Conservation (phyloP, 1,140 invertebrate species). For the Diorhabda carinulata region DNA sequence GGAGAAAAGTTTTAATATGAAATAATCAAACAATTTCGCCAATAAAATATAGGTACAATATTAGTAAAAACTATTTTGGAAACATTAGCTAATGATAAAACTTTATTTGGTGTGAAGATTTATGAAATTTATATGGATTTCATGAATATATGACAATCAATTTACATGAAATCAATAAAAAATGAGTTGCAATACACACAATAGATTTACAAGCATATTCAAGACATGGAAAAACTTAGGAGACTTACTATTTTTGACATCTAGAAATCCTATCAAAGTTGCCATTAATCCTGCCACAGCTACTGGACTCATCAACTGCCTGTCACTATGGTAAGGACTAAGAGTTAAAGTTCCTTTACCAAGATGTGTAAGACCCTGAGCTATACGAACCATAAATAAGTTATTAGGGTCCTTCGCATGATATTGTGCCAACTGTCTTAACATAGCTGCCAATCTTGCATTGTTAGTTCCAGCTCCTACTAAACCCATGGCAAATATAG, state of each 20-base stretch:
- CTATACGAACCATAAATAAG: slow-evolving; percentile 98
- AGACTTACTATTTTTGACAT: slow-evolving; percentile 91
- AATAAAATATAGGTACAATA: too few relatives aligned
- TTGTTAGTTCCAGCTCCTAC: slow-evolving; percentile 91
- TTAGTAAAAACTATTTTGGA: too few relatives aligned
- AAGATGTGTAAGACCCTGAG: slow-evolving; percentile 95
- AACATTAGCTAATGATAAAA: too few relatives aligned
- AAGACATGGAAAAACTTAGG: background rate
- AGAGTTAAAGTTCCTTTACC: slow-evolving; percentile 98
- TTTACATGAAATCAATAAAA: too few relatives aligned
- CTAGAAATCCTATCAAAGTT: slow-evolving; percentile 88
- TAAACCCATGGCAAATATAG: slow-evolving; percentile 97
- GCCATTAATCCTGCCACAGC: slow-evolving; percentile 91
- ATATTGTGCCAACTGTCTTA: slow-evolving; percentile 93
- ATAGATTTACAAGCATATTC: too few relatives aligned
- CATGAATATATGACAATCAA: too few relatives aligned
- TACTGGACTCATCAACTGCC: slow-evolving; percentile 91
- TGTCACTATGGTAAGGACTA: slow-evolving; percentile 96
- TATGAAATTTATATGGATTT: too few relatives aligned
- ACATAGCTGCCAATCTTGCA: slow-evolving; percentile 89
- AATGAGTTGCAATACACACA: too few relatives aligned
- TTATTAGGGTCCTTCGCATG: slow-evolving; percentile 98
- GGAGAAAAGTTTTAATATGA: too few relatives aligned
- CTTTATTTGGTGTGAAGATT: too few relatives aligned
- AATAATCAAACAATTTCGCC: too few relatives aligned